A percentile compares a stretch with the other conserved stretches of the same genome.
These are phyloP conservation scores for Hoplodrina blanda DNA, from an alignment of 2,888 invertebrate species.

Conservation along the genomic window DNA sequence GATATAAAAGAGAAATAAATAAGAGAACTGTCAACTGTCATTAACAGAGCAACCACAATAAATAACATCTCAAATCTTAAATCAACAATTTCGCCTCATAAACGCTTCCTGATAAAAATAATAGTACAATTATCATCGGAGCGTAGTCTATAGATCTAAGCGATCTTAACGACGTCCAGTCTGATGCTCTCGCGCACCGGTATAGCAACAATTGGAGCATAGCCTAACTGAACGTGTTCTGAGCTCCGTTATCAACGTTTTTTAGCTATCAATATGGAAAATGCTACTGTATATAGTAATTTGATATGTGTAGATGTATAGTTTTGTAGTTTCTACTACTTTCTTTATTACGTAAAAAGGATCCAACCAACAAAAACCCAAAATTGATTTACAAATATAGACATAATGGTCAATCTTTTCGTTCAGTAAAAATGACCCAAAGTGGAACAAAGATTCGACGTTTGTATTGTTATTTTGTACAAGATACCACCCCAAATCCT, in stretches of 20 bases:
- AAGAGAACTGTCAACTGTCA: not conserved
- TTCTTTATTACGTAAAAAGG: no score
- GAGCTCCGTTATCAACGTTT: conserved; percentile 74
- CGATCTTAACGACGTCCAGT: conserved; percentile 59
- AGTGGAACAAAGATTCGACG: no score
- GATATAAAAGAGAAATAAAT: not conserved
- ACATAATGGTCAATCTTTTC: no score
- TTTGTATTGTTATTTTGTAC: no score
- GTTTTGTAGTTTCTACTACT: no score
- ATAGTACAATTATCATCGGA: conserved; percentile 53
- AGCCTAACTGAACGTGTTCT: conserved; percentile 80
- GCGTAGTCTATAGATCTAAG: conserved; percentile 57
- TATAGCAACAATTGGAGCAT: conserved; percentile 81
- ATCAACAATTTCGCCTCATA: conserved; percentile 28
- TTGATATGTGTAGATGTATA: conserved; percentile 32
- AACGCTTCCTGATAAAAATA: conserved; percentile 49
- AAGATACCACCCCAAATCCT: no score
- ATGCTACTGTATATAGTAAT: conserved; percentile 57
- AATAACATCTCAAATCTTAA: not conserved
- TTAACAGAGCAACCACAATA: not conserved
- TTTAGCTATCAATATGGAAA: conserved; percentile 67
- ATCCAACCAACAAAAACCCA: no score
- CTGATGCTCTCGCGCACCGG: conserved; percentile 68
- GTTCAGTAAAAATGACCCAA: no score
- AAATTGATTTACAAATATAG: no score